A percentile compares a stretch with the other conserved stretches of the same genome.
Evolutionary conservation across 2,113 vertebrate species (phyloP).

Genomic region (Irena cyanogastra): DNA sequence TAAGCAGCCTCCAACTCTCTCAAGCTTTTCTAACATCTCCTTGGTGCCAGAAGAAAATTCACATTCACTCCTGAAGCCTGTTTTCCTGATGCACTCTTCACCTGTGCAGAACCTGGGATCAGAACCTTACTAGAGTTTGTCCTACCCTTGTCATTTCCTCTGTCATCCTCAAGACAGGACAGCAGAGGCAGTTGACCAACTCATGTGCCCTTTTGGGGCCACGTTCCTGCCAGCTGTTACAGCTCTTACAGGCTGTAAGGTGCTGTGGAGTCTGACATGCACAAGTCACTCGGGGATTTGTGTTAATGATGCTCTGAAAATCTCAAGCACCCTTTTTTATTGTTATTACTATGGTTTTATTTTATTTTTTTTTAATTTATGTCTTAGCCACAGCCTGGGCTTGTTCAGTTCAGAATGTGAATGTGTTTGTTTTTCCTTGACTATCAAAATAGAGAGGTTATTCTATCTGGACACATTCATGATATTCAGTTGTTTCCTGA

Average conservation of each 20-base stretch:
- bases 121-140: neutral
- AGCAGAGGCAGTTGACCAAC: neutral
- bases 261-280: neutral
- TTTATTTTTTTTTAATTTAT: neutral
- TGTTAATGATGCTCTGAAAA: neutral
- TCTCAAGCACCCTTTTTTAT: neutral
- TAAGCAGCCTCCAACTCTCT: neutral
- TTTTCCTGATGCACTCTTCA: neutral
- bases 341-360: neutral
- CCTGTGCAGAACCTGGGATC: neutral
- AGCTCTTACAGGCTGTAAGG: neutral
- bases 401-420: neutral
- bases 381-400: neutral
- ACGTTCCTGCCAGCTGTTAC: rapidly evolving
- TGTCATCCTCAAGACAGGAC: neutral
- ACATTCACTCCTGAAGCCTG: neutral
- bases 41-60: neutral
- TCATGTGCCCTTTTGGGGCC: neutral
- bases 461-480: neutral
- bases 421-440: neutral
- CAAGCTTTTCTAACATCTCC: neutral
- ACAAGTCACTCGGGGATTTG: neutral
- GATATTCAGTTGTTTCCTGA: neutral
- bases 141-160: neutral
- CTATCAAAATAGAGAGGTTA: neutral